Evolutionary conservation across 1,140 invertebrate species (phyloP).

Genomic region (Chironomus striatipennis): DNA sequence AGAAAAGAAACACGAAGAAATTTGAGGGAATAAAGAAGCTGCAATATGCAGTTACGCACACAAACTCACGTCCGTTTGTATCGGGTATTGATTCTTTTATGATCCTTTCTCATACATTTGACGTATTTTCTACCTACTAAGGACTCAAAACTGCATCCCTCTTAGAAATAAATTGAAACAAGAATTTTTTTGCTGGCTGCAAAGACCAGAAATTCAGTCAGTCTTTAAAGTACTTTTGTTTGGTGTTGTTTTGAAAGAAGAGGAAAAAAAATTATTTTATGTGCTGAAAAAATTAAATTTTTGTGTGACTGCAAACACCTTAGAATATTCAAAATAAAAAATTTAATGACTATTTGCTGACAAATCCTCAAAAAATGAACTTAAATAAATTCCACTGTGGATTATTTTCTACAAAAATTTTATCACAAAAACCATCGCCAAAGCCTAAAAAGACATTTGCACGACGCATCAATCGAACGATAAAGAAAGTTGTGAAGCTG

Average conservation of each 20-base stretch:
- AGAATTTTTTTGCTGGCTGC: background rate
- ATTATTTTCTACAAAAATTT: background rate
- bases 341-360: no score
- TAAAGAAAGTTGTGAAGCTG: background rate
- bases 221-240: background rate
- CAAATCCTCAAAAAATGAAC: background rate
- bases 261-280: no score
- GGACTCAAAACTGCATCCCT: background rate
- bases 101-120: background rate
- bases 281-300: no score
- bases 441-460: background rate
- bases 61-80: background rate
- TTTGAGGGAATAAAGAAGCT: background rate
- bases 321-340: no score
- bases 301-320: no score
- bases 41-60: background rate
- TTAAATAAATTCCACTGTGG: background rate
- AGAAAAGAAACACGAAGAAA: background rate
- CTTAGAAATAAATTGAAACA: background rate
- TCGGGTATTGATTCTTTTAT: constrained; percentile 8
- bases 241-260: background rate
- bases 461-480: background rate
- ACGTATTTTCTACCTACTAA: constrained; percentile 9
- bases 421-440: constrained; percentile 2
- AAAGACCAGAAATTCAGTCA: background rate